Evolutionary conservation across 2,113 vertebrate species (phyloP).

Genomic region (Hemiscyllium ocellatum): DNA sequence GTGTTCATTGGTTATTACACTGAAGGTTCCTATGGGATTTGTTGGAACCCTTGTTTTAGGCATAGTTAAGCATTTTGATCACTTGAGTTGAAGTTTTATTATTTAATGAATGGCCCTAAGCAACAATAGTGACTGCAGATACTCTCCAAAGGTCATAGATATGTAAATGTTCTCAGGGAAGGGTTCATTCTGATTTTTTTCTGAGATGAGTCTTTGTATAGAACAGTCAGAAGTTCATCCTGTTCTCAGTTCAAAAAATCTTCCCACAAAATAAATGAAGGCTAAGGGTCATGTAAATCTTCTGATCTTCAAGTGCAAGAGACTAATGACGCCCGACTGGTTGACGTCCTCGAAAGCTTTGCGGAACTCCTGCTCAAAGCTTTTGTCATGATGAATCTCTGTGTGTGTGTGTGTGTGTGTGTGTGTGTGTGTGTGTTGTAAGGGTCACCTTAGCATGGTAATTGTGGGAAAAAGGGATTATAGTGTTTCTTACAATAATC

Average conservation of each 20-base stretch:
- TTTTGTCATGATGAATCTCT: neutral
- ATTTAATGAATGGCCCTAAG: neutral
- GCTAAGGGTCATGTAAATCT: conserved; percentile 25
- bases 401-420: neutral
- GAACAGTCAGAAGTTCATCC: conserved; percentile 28
- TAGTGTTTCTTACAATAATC: neutral
- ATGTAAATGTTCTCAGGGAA: conserved; percentile 35
- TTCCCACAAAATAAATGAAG: conserved; percentile 30
- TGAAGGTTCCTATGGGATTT: conserved; percentile 14
- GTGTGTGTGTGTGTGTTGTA: neutral
- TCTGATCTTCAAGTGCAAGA: conserved; percentile 23
- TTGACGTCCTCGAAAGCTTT: neutral
- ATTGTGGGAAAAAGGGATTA: too few relatives aligned
- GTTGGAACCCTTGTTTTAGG: neutral
- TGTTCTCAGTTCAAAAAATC: conserved; percentile 36
- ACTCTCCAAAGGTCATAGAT: conserved; percentile 1
- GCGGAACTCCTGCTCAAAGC: too few relatives aligned
- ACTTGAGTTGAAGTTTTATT: conserved; percentile 16
- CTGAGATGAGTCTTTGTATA: neutral
- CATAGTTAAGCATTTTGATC: neutral
- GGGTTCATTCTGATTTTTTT: neutral
- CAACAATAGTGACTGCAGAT: neutral
- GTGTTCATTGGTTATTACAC: neutral
- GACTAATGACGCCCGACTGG: neutral
- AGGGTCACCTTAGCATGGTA: neutral